Conservation (phyloP, 2,888 invertebrate species). For the Machimus rusticus region DNA sequence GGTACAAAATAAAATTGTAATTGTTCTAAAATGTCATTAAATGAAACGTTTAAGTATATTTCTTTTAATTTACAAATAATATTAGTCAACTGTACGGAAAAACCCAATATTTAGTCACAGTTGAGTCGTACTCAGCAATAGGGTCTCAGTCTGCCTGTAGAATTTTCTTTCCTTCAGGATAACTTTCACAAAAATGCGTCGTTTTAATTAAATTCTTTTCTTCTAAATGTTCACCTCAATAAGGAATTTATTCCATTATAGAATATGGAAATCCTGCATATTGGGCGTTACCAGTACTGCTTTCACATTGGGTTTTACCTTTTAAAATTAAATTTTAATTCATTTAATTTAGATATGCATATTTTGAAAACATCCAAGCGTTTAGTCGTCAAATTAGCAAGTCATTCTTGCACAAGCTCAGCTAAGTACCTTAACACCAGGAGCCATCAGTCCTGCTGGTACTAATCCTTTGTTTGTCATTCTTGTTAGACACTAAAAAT, state of each 20-base stretch:
- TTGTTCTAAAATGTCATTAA: neutral
- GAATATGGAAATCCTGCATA: no score
- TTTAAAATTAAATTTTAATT: neutral
- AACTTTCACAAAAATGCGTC: no score
- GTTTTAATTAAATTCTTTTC: no score
- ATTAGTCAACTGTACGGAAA: no score
- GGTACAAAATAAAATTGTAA: neutral
- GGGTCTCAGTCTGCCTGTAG: no score
- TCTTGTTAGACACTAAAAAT: constrained; percentile 29
- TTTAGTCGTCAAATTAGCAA: neutral
- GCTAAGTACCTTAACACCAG: constrained; percentile 16
- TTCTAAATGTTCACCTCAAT: no score
- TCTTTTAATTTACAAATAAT: no score
- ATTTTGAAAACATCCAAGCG: neutral
- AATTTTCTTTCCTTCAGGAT: no score
- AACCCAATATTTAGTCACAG: no score
- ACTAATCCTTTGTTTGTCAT: constrained; percentile 36
- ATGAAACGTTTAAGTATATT: neutral
- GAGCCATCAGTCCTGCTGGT: neutral
- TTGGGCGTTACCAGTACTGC: neutral
- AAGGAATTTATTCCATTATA: no score
- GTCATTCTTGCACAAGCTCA: neutral
- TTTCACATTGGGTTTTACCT: neutral
- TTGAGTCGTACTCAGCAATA: no score
- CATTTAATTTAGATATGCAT: neutral